Evolutionary conservation across 2,113 vertebrate genomes (phyloP).

Genomic region (Colaptes auratus): DNA sequence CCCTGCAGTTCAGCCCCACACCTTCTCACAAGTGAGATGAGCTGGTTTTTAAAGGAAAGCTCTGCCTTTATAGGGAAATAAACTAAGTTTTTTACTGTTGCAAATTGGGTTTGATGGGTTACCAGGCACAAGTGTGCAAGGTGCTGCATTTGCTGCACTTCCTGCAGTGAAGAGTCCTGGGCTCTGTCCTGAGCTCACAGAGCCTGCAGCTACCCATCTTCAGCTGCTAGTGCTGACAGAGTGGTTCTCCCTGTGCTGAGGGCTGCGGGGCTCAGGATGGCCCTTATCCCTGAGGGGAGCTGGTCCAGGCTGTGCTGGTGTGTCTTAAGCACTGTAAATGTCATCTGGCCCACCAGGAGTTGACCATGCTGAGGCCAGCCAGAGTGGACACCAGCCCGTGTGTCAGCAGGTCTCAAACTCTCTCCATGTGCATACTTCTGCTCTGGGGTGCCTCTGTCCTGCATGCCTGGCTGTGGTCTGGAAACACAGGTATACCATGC

Average conservation of each 20-base stretch:
- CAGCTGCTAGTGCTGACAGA: not conserved
- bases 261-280: not conserved
- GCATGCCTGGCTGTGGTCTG: no score
- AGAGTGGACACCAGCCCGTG: no score
- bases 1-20: not conserved
- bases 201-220: not conserved
- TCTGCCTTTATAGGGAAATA: conserved; percentile 52
- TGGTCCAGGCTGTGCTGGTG: not conserved
- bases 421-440: no score
- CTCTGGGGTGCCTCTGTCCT: no score
- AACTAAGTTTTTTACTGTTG: not conserved
- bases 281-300: not conserved
- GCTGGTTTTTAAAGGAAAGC: conserved; percentile 39
- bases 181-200: not conserved
- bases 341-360: accelerated
- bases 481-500: not conserved
- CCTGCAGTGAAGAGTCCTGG: no score
- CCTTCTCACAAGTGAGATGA: not conserved
- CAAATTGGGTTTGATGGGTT: not conserved
- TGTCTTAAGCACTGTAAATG: not conserved
- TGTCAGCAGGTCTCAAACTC: no score
- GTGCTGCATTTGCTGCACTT: accelerated
- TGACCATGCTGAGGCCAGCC: not conserved
- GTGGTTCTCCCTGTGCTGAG: not conserved
- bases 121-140: accelerated